Evolutionary conservation across 2,113 vertebrate species (phyloP).

Genomic region (Mastomys natalensis): DNA sequence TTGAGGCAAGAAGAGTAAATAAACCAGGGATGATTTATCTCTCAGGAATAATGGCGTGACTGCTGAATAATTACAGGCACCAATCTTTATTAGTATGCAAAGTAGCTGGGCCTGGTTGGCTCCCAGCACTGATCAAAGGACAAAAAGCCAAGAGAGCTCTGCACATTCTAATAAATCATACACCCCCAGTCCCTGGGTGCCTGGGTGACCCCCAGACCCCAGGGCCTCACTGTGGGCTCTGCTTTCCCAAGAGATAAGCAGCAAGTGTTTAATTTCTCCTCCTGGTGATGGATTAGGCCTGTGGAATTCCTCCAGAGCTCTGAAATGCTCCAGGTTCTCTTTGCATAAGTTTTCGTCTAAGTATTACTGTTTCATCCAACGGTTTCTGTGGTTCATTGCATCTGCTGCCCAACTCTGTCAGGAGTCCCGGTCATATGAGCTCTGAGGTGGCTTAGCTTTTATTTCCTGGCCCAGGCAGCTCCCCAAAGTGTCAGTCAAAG

Average conservation of each 20-base stretch:
- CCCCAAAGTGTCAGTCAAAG: not conserved
- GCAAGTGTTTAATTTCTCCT: conserved; percentile 79
- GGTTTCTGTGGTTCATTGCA: conserved; percentile 73
- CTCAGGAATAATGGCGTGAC: conserved; percentile 82
- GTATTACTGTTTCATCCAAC: conserved; percentile 69
- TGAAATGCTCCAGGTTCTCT: conserved; percentile 74
- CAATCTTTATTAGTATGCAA: conserved; percentile 87
- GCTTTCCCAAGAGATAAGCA: conserved; percentile 76
- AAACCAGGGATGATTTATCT: conserved; percentile 85
- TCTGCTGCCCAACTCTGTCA: not conserved
- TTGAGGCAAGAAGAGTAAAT: conserved; percentile 84
- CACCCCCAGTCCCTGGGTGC: conserved; percentile 71
- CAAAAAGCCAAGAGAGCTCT: conserved; percentile 81
- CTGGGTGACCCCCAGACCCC: conserved; percentile 73
- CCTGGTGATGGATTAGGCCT: conserved; percentile 81
- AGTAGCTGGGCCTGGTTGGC: conserved; percentile 79
- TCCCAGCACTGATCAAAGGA: conserved; percentile 85
- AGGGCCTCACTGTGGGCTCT: conserved; percentile 63
- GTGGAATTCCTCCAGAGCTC: conserved; percentile 73
- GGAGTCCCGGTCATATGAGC: not conserved
- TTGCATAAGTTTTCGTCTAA: conserved; percentile 81
- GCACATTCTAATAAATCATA: conserved; percentile 86
- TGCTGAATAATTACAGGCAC: conserved; percentile 85
- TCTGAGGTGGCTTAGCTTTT: not conserved
- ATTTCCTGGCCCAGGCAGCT: not conserved